Base-by-base conservation (phyloP, 1,140 invertebrate species). In the Lepidurus packardi region DNA sequence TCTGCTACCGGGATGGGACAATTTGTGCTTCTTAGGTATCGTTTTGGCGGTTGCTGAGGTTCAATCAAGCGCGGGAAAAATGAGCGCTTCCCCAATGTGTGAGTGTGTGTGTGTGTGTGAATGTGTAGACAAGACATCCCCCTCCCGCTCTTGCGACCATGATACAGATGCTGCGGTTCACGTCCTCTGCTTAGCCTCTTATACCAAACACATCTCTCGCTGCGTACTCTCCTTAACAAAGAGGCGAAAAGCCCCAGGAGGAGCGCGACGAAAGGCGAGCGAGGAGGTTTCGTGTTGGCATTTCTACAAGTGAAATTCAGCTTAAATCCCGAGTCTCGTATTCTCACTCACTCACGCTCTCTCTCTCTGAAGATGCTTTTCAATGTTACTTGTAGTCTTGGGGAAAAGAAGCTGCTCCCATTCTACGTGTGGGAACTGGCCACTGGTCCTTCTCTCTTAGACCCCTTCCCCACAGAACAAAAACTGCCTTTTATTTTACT, bases 121-220 rank as follows among this genome's bases (percentile, higher is more conserved):
- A 65, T 65, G 13, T 65, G 53, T 65, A 65, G 16, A 34, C 34
- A 34, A 34, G 34, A 5, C 53, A 3, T 65, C 53, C 21, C 53
- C 53, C 21, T 65, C 53, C 21, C 53, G 16, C 21, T 13, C 53
- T 9, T n/a, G 53, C 53, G 21, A 65, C 53, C 53, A 65, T 65
- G 53, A 11, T 65, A 65, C 53, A 65, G 53, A 65, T 65, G 53
- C 53, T 65, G 53, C 53, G 53, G 53, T 65, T 65, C 53, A 65
- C 53, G 53, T 65, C 53, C 53, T 65, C 9, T 65, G 53, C 53
- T 65, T 65, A 65, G 53, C 53, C 53, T 34, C 53, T 65, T 13
- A 65, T 65, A 65, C 53, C 53, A 13, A 65, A 65, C 53, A 65
- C 53, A 65, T 65, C 53, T 65, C 53, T 9, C 21, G 53, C 53